A percentile compares a stretch with the other conserved stretches of the same genome.
phyloP scores from a whole-genome alignment of 2,888 invertebrate species.

The Incurvaria masculella region DNA sequence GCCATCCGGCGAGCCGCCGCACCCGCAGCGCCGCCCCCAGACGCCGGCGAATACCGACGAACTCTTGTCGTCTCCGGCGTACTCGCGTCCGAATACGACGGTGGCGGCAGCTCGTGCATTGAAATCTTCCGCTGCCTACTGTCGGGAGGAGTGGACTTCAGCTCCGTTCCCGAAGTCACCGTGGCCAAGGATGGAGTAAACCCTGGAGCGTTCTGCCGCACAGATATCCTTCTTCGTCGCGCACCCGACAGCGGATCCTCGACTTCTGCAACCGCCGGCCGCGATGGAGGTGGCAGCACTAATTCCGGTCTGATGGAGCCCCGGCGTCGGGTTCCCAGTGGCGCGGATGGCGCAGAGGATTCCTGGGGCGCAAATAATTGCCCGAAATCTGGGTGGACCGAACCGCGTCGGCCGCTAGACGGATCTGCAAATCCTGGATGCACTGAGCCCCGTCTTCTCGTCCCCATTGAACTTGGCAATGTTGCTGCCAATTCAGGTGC shows the following conservation, averaged over 20 bases:
- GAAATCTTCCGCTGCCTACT: constrained; percentile 45
- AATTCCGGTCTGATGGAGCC: constrained; percentile 40
- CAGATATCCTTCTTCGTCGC: constrained; percentile 40
- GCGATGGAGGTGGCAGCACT: constrained; percentile 25
- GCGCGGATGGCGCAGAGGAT: constrained; percentile 24
- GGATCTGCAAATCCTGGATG: neutral
- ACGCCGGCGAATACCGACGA: constrained; percentile 45
- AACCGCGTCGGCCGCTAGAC: constrained; percentile 26
- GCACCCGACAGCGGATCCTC: constrained; percentile 23
- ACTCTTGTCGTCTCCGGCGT: constrained; percentile 30
- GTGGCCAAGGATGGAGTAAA: constrained; percentile 48
- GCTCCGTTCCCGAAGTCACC: constrained; percentile 43
- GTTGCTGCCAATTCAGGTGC: constrained; percentile 42
- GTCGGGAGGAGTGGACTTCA: constrained; percentile 42
- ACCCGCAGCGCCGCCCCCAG: constrained; percentile 29
- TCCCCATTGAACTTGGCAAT: constrained; percentile 35
- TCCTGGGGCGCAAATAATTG: constrained; percentile 12
- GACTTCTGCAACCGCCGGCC: constrained; percentile 13
- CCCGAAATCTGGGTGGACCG: constrained; percentile 34
- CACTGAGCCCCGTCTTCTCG: neutral
- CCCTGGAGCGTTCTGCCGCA: constrained; percentile 38
- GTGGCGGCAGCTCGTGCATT: constrained; percentile 41
- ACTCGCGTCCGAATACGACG: constrained; percentile 28
- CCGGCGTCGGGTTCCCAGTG: constrained; percentile 27
- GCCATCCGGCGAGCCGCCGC: constrained; percentile 24